Evolutionary conservation across 2,888 invertebrate species (phyloP), one percentile per base, ranked within the genome.

Genomic region (Urechis unicinctus): DNA sequence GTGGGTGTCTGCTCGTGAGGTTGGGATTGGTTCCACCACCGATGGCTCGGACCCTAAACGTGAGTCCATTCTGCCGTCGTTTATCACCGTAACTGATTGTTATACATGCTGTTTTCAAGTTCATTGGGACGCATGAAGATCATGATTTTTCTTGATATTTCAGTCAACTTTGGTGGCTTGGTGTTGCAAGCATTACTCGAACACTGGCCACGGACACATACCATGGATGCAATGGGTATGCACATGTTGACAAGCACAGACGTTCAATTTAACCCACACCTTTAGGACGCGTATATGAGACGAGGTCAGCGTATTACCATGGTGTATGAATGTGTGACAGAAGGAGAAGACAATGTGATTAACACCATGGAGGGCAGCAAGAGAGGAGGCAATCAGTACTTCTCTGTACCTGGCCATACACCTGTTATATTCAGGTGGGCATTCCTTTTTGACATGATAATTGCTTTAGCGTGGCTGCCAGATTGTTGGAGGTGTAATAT

Each of bases 1-100:
- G 0, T 99, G 98, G 98, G 93, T 98, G 2, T 94, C 96, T 50
- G 91, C 94, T 0, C 88, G 88, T 75, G 98, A 98, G 75, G 89
- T 92, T 26, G 95, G 93, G 0, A 83, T 97, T 65, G 86, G 88
- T 0, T 84, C 81, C 45, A 60, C 68, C 1, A 57, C 26, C 76
- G 80, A 90, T 79, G 78, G 79, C 31, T 80, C 81, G 53, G 93
- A 93, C 73, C 88, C 89, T 64, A 92, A 81, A 84, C 84, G 83
- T 85, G 79, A 44, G 46, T 21, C 36, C n/a, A n/a, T n/a, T n/a
- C n/a, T n/a, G n/a, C n/a, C n/a, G n/a, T n/a, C n/a, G n/a, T n/a
- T n/a, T n/a, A n/a, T n/a, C n/a, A n/a, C n/a, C n/a, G n/a, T n/a
- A n/a, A n/a, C n/a, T n/a, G n/a, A n/a, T n/a, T n/a, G n/a, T n/a